Conservation (phyloP, 1,140 invertebrate genomes). For the Hetaerina americana region DNA sequence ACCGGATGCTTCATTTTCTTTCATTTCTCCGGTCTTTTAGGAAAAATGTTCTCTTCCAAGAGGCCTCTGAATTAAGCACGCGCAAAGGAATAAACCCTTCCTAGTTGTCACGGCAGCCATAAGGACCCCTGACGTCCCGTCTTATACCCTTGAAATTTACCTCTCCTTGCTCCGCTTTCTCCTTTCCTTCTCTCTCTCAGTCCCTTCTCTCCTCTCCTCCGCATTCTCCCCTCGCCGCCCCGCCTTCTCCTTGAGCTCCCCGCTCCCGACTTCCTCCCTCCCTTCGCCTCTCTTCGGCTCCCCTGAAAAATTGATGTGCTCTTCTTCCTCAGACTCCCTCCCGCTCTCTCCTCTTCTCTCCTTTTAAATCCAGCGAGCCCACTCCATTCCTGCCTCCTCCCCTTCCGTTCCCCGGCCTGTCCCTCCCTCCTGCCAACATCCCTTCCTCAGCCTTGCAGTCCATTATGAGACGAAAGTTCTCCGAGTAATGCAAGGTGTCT, state of each 20-base stretch:
- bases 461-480: not conserved
- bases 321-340: no score
- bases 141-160: no score
- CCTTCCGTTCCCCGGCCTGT: not conserved
- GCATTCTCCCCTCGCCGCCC: not conserved
- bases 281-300: not conserved
- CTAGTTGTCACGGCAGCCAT: not conserved
- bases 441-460: not conserved
- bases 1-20: no score
- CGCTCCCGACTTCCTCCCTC: no score
- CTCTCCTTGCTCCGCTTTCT: not conserved
- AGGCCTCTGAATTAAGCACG: not conserved
- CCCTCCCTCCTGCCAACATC: not conserved
- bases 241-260: not conserved
- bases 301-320: not conserved
- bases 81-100: not conserved
- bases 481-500: not conserved
- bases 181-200: not conserved
- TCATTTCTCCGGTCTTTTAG: not conserved
- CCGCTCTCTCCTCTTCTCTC: not conserved
- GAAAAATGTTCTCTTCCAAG: not conserved
- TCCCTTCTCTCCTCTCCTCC: not conserved
- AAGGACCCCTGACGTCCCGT: not conserved
- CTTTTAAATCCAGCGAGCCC: no score
- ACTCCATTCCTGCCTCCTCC: no score